Base-by-base conservation (phyloP, 2,797 vertebrate genomes). In the Carcharodon carcharias region DNA sequence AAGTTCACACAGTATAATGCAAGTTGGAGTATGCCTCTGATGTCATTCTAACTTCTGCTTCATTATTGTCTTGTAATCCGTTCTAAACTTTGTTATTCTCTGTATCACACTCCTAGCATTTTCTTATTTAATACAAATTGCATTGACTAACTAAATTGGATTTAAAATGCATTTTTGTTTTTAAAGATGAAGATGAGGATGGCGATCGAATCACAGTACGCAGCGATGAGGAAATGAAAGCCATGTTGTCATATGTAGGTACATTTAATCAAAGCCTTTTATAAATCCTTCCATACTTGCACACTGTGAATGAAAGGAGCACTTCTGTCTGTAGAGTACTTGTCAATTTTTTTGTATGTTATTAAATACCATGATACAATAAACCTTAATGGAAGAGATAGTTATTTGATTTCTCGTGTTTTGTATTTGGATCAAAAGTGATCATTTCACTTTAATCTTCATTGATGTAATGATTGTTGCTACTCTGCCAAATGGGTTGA, bases 201-300 rank as follows among this genome's bases (percentile, higher is more conserved):
- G 99, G 99, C 0, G 99, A 99, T 97, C 98, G 99, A 97, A 99
- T 99, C 97, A 99, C 99, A 26, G 99, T 99, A 65, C 98, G 99
- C 97, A 99, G 99, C 58, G 99, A 99, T 87, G 99, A 99, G 97
- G 99, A 99, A 97, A 99, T 99, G 97, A 99, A 99, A 97, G 99
- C 99, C 96, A 99, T 99, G 99, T 97, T 99, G 85, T 99, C 99
- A 14, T 99, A 99, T 97, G 99, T 99, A 97, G 98, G 99, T 99
- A 97, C 16, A 69, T 95, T 88, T 0, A 21, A 0, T 89, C 96
- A 63, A 21, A 58, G 69, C 67, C 45, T 73, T 71, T 71, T 71
- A 54, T 73, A 56, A 31, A 21, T 16, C 71, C 31, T 50, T 26
- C n/a, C 63, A 95, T 31, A 69, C n/a, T 71, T 69, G 23, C 31